A percentile compares a stretch with the other conserved stretches of the same genome.
Conservation (phyloP, 2,888 invertebrate genomes). For the Lasioglossum oenotherae region DNA sequence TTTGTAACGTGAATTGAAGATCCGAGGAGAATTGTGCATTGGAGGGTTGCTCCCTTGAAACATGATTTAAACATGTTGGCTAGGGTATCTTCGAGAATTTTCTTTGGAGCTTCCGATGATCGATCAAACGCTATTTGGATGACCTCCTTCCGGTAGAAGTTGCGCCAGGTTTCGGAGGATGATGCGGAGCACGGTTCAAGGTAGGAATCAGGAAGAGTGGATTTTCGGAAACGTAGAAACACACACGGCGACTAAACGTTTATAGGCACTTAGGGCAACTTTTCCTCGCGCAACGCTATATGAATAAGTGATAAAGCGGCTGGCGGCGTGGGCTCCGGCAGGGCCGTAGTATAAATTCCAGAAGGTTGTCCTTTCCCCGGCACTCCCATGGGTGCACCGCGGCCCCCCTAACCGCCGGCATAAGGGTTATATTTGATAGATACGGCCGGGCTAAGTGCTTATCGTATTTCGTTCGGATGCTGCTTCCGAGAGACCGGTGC, state of each 20-base stretch:
- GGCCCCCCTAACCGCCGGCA: conserved; percentile 63
- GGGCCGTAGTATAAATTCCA: conserved; percentile 82
- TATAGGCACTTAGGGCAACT: conserved; percentile 82
- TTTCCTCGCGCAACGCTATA: conserved; percentile 81
- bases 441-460: conserved; percentile 82
- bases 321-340: conserved; percentile 65
- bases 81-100: neutral
- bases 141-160: neutral
- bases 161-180: neutral
- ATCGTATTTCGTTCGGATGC: conserved; percentile 81
- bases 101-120: neutral
- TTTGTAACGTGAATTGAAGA: too few species aligned
- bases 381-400: conserved; percentile 78
- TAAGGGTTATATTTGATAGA: conserved; percentile 84
- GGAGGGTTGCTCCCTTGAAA: too few species aligned
- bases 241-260: conserved; percentile 81
- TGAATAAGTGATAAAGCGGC: conserved; percentile 82
- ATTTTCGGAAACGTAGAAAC: conserved; percentile 64
- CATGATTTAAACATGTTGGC: too few species aligned
- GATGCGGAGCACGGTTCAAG: neutral
- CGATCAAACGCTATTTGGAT: neutral
- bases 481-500: conserved; percentile 36
- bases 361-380: conserved; percentile 78
- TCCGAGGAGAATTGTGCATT: too few species aligned
- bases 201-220: conserved; percentile 52